Evolutionary conservation across 2,113 vertebrate genomes (phyloP), one percentile per base, ranked within the genome.

Genomic region (Cettia cetti): DNA sequence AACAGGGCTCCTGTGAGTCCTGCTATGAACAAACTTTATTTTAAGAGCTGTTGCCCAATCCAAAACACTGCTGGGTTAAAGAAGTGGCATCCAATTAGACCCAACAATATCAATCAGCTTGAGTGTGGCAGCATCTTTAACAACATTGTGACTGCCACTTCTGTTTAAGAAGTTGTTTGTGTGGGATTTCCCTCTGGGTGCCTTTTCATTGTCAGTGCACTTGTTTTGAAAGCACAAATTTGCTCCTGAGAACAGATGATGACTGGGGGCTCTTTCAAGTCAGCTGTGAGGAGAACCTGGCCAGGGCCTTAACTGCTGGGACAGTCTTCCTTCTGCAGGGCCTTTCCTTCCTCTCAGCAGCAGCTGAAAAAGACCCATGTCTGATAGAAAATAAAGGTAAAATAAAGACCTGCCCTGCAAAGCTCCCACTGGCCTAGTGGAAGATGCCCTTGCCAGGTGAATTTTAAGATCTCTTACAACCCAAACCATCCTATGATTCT

Each of bases 221-320:
- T 24, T 91, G 57, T 87, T 93, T 72, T 4, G 12, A 96, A 96
- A 96, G 92, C 80, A 65, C 91, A 90, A n/a, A 53, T 89, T 97
- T 81, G 69, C 40, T 89, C 66, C 65, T 72, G 66, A 82, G 82
- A 95, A 49, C 92, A 95, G 86, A 84, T 72, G 92, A 91, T 90
- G 71, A 49, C 75, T 86, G 77, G 37, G 56, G 64, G 26, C 45
- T 88, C 60, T 86, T 75, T 89, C 66, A 92, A 96, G 74, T n/a
- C 57, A 92, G 81, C 66, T 89, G 74, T 53, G 79, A 92, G 77
- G 70, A 80, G 74, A 96, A 81, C 69, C 44, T 88, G 80, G 44
- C 57, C 65, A 72, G 44, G 53, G 37, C 35, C 39, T 60, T 5
- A 82, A 47, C 57, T 86, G 24, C 80, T 91, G 59, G 59, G 13